A percentile compares a stretch with the other conserved stretches of the same genome.
Evolutionary conservation across 2,113 vertebrate species (phyloP).

Genomic region (Phylloscopus whistleri): DNA sequence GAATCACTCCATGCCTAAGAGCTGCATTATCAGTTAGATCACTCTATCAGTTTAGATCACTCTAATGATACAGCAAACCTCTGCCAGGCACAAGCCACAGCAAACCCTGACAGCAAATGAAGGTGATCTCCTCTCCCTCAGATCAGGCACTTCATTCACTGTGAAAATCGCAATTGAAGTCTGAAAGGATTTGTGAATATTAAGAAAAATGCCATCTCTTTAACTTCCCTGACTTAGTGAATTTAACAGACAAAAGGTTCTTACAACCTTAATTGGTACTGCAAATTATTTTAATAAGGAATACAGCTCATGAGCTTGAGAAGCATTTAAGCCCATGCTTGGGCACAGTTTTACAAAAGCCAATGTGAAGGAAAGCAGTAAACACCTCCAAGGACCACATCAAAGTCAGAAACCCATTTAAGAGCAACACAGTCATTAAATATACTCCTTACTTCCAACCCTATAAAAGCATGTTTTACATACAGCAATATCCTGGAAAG

Average conservation of each 20-base stretch:
- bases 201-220: neutral
- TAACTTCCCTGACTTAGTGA: neutral
- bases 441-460: neutral
- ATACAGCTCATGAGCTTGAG: neutral
- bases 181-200: neutral
- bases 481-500: neutral
- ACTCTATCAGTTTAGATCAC: neutral
- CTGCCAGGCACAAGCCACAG: neutral
- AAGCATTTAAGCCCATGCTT: neutral
- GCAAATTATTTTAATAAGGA: neutral
- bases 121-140: neutral
- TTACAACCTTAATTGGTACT: neutral
- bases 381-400: neutral
- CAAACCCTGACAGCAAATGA: neutral
- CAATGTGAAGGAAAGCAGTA: neutral
- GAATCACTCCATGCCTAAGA: neutral
- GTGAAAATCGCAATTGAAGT: neutral
- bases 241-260: neutral
- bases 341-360: neutral
- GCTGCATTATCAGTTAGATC: neutral
- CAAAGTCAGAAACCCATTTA: neutral
- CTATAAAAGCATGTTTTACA: neutral
- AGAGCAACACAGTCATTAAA: neutral
- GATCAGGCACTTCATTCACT: neutral
- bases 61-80: neutral